Conservation (phyloP, 2,888 invertebrate genomes). For the Pteria penguin region DNA sequence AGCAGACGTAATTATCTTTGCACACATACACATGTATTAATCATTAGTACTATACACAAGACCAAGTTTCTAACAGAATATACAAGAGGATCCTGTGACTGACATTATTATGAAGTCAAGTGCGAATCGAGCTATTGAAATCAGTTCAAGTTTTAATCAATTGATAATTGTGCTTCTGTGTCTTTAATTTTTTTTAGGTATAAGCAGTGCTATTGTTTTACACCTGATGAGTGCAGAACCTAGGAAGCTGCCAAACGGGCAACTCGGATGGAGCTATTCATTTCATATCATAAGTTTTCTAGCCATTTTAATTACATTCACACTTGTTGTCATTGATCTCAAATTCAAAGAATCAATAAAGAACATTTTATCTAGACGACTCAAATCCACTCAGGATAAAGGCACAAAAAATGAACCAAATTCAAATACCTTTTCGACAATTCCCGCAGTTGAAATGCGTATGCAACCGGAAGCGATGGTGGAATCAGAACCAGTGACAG, state of each 20-base stretch:
- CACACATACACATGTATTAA: too few species aligned
- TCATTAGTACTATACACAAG: too few species aligned
- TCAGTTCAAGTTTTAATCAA: too few species aligned
- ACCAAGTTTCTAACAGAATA: too few species aligned
- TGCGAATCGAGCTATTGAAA: too few species aligned
- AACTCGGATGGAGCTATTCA: conserved; percentile 18
- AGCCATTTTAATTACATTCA: background rate
- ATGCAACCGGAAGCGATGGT: background rate
- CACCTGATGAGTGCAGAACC: conserved; percentile 39
- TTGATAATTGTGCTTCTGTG: too few species aligned
- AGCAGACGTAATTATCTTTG: too few species aligned
- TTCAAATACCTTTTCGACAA: background rate
- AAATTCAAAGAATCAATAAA: background rate
- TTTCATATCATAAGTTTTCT: conserved; percentile 5
- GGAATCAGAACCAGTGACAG: background rate
- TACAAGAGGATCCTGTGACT: too few species aligned
- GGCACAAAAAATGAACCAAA: too few species aligned
- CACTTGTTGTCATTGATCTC: background rate
- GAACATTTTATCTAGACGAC: background rate
- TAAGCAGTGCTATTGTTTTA: conserved; percentile 45
- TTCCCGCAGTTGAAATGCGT: background rate
- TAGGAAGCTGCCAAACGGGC: conserved; percentile 18
- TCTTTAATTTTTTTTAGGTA: background rate
- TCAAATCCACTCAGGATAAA: background rate
- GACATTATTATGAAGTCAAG: too few species aligned